Conservation (phyloP, 2,888 invertebrate species). For the Cenopis cana region DNA sequence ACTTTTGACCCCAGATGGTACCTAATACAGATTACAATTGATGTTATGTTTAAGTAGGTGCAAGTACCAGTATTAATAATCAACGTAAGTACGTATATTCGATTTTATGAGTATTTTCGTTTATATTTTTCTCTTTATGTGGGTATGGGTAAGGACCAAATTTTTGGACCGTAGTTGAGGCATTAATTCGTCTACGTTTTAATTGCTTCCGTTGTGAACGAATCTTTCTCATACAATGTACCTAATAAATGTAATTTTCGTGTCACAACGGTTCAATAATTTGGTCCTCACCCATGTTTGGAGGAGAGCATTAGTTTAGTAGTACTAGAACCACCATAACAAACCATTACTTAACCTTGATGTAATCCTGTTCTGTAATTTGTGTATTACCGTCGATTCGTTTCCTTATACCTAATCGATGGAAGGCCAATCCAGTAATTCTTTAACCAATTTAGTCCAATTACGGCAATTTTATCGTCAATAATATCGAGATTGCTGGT, state of each 20-base stretch:
- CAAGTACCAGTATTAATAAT: not conserved
- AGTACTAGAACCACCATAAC: conserved; percentile 6
- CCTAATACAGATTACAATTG: not conserved
- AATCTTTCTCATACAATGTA: no score
- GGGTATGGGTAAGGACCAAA: no score
- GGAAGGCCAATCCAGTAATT: conserved; percentile 36
- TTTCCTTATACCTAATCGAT: conserved; percentile 38
- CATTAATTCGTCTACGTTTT: no score
- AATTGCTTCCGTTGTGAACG: no score
- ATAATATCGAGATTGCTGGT: conserved; percentile 20
- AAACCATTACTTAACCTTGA: conserved; percentile 35
- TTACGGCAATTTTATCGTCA: conserved; percentile 33
- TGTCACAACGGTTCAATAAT: no score
- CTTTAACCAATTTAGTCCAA: conserved; percentile 38
- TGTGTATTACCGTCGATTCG: conserved; percentile 34
- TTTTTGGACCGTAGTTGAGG: no score
- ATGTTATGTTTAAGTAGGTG: no score
- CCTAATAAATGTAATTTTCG: no score
- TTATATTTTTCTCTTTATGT: not conserved
- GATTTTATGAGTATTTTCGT: not conserved
- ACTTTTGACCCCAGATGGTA: not conserved
- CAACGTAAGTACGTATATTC: not conserved
- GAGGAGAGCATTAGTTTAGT: no score
- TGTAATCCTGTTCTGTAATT: conserved; percentile 39
- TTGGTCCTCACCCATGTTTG: no score